Conservation (phyloP, 1,140 invertebrate genomes). For the Papilio aristodemus region DNA sequence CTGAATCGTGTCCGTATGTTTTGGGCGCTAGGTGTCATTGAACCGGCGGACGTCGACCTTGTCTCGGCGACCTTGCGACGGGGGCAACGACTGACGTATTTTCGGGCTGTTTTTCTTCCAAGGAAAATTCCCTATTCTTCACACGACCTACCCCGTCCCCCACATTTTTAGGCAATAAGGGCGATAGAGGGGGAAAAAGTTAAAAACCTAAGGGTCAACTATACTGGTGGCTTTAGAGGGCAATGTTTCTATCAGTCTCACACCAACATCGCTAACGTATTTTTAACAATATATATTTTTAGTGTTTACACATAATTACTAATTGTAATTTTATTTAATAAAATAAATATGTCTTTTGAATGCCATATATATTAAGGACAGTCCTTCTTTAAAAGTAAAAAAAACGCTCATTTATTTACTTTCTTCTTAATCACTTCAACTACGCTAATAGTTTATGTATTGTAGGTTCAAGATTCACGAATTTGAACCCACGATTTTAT, state of each 20-base stretch:
- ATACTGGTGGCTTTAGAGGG: conserved; percentile 43
- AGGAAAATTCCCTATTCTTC: conserved; percentile 63
- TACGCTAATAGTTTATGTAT: too few relatives aligned
- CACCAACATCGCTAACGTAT: conserved; percentile 35
- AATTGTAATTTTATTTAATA: too few relatives aligned
- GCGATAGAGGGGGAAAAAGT: neutral
- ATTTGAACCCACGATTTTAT: neutral
- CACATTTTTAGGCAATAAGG: conserved; percentile 7
- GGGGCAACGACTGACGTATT: conserved; percentile 55
- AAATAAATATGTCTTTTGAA: too few relatives aligned
- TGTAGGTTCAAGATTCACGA: too few relatives aligned
- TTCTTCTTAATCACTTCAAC: too few relatives aligned
- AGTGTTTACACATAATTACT: neutral
- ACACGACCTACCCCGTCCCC: conserved; percentile 44
- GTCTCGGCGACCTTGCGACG: conserved; percentile 53
- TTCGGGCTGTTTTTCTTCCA: conserved; percentile 69
- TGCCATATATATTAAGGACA: too few relatives aligned
- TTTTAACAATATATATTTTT: conserved; percentile 7
- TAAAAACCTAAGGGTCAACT: conserved; percentile 36
- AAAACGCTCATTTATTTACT: too few relatives aligned
- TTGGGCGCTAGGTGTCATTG: conserved; percentile 47
- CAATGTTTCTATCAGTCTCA: conserved; percentile 50
- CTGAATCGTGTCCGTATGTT: conserved; percentile 44
- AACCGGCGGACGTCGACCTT: conserved; percentile 52
- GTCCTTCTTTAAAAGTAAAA: too few relatives aligned